Base-by-base conservation (phyloP, 2,113 vertebrate species). In the Maccullochella peelii region DNA sequence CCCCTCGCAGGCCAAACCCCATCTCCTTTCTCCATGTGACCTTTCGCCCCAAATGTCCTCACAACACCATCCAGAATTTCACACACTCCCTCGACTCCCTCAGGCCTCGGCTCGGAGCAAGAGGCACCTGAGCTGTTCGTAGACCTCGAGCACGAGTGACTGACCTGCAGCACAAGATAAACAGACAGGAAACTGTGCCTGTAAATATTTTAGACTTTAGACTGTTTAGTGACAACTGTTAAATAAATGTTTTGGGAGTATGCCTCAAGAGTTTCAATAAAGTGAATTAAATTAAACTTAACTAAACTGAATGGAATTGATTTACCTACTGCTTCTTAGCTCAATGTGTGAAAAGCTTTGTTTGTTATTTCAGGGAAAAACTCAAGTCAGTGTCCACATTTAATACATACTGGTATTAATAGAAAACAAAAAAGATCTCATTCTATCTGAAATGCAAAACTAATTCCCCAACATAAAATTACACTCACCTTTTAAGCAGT, bases 1-100 rank as follows among this genome's bases (percentile, higher is more conserved):
- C 75, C 75, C 78, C 12, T 54, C 10, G 0, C 42, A 67, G 66
- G 71, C 33, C 57, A 76, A 85, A 47, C 74, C 40, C 25, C 49
- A 55, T 62, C 67, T 73, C 33, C 69, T 89, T 83, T 83, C 82
- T 89, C 67, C 70, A n/a, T 77, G 83, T 82, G 57, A 81, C 83
- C 84, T 80, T 84, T 47, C 91, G 81, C 82, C 91, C 88, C 15
- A 49, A 86, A 71, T 23, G 36, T 54, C 79, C 72, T 95, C 90
- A 77, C 94, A 87, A 91, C 89, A 72, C 79, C 7, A 4, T 94
- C 77, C 77, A 92, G 94, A 95, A 96, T 95, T 93, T 95, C 95
- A 93, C 95, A 95, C 82, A 16, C 72, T 76, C 44, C 62, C n/a
- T n/a, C n/a, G n/a, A n/a, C n/a, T n/a, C n/a, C 73, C 83, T 81